phyloP scores from a whole-genome alignment of 2,888 invertebrate species.

The Aromia moschata region DNA sequence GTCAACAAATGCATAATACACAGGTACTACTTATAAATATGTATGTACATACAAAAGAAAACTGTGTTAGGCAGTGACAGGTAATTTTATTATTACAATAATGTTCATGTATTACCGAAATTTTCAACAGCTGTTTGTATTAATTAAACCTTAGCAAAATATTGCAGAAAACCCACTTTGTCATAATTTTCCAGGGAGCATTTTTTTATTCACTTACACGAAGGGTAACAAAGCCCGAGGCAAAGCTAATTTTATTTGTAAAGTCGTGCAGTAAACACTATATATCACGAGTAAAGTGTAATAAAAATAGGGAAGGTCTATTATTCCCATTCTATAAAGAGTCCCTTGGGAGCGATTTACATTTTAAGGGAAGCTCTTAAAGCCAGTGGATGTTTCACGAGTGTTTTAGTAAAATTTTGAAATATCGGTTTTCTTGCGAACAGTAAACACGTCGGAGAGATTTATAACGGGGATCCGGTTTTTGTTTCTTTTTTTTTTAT shows the following conservation, averaged over 20 bases:
- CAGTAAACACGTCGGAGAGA: constrained; percentile 2
- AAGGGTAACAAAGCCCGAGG: not conserved
- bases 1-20: no score
- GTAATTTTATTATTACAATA: no score
- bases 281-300: constrained; percentile 20
- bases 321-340: constrained; percentile 18
- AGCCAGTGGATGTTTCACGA: constrained; percentile 23
- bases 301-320: constrained; percentile 20
- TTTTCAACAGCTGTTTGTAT: no score
- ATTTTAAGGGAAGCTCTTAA: constrained; percentile 30
- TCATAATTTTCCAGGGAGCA: no score
- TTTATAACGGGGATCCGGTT: not conserved
- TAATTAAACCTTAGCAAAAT: no score
- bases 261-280: constrained; percentile 8
- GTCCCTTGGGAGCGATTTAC: constrained; percentile 29
- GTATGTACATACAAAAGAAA: no score
- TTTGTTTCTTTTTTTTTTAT: no score
- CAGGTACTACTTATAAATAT: no score
- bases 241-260: constrained; percentile 15
- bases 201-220: not conserved
- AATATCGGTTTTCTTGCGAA: constrained; percentile 1
- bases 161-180: no score
- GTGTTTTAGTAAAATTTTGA: constrained; percentile 14
- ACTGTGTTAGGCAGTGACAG: no score
- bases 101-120: no score